Base-by-base conservation (phyloP, 2,797 vertebrate species). In the Enoplosus armatus region DNA sequence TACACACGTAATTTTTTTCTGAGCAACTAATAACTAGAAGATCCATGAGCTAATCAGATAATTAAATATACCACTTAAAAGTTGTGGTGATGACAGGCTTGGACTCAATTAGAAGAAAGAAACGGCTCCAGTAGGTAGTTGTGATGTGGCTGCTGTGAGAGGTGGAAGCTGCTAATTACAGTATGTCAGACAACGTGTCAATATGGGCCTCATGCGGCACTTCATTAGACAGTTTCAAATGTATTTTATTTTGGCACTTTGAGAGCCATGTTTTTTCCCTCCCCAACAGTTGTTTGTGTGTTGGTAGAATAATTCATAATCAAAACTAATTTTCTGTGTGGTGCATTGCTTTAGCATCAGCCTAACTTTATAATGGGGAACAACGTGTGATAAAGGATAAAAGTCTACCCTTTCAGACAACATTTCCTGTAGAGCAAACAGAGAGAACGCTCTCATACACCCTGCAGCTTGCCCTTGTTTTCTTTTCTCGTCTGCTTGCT, bases 111-210 rank as follows among this genome's bases (percentile, higher is more conserved):
- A 89, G 66, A 72, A 56, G 56, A 47, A 72, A 63, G 80, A 62
- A 81, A 50, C 24, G 1, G 35, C 70, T 88, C 60, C 72, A 51
- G 76, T 71, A 69, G 54, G 71, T 58, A 71, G 84, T 75, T 90
- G 82, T 84, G 75, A 92, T 77, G 69, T 41, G 24, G 83, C 70
- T 61, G 65, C 77, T 70, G 87, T 85, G 81, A 84, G 78, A 87
- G 71, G 74, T 80, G 82, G 74, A 86, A 78, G 84, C 76, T 80
- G 79, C 72, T 95, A 93, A 95, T 94, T 93, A 93, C 84, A 77
- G 68, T 60, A 61, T 77, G 77, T 80, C 81, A 85, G 87, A 83
- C 75, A 87, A 88, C 86, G 90, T 93, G 94, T 90, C 85, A 89
- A 71, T 87, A 79, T 75, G 81, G 29, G 35, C 77, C 72, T 73